phyloP scores from a whole-genome alignment of 2,113 vertebrate species.

The Progne subis region DNA sequence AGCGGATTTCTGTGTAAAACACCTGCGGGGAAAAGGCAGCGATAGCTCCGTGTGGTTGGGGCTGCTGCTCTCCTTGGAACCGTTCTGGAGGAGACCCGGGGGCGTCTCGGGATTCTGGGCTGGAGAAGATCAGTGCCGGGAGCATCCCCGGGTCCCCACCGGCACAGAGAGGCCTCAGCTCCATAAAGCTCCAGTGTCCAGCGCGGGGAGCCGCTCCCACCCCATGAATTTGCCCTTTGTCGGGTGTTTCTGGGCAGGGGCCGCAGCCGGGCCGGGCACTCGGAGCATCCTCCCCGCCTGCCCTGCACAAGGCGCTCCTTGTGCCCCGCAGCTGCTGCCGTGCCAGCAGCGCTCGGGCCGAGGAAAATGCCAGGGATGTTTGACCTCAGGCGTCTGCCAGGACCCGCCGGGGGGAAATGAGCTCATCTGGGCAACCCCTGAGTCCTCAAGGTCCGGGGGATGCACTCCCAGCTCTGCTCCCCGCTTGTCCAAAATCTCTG shows the following conservation, averaged over 20 bases:
- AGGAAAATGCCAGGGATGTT: background rate
- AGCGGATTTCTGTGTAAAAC: background rate
- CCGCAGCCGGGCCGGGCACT: background rate
- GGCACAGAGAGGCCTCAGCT: background rate
- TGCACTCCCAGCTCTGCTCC: background rate
- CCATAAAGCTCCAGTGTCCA: background rate
- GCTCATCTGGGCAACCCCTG: rapidly evolving
- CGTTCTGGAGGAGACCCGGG: background rate
- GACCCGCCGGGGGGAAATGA: rapidly evolving
- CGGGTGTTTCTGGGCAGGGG: background rate
- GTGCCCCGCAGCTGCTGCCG: background rate
- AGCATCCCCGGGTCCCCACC: rapidly evolving
- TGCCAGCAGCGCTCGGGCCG: background rate
- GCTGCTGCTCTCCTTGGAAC: background rate
- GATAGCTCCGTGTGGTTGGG: rapidly evolving
- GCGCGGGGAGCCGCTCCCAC: background rate
- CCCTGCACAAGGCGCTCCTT: background rate
- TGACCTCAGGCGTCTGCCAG: background rate
- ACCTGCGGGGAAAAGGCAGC: too few relatives aligned
- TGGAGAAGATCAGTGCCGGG: background rate
- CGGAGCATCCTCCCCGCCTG: background rate
- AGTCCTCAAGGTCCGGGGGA: background rate
- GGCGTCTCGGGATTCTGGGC: background rate
- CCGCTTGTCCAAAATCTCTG: rapidly evolving
- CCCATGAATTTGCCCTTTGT: slow-evolving; percentile 25